Percentiles rank a stretch among this genome's conserved stretches.
Evolutionary conservation across 2,797 vertebrate genomes (phyloP).

Genomic region (Lagorchestes hirsutus): DNA sequence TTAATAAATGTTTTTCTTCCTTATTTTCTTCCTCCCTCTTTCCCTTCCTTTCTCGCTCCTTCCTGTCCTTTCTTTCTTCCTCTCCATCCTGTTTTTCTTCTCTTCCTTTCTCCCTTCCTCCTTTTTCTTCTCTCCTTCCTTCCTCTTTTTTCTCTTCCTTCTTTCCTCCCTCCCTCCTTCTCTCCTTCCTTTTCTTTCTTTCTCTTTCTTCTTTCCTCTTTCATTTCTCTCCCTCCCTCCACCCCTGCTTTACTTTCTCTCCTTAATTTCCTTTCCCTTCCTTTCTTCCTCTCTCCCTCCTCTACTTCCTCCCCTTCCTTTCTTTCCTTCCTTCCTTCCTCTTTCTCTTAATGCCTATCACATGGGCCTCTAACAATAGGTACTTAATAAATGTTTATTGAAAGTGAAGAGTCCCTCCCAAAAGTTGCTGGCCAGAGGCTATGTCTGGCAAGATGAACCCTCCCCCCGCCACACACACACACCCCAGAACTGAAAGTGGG

Average conservation of each 20-base stretch:
- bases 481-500: neutral
- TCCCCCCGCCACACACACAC: neutral
- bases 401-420: neutral
- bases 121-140: rapidly evolving
- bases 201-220: rapidly evolving
- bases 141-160: too few species aligned
- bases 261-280: too few species aligned
- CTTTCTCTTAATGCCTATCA: neutral
- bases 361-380: neutral
- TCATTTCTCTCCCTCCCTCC: neutral
- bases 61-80: too few species aligned
- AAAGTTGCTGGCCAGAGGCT: neutral
- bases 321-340: neutral
- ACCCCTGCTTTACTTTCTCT: too few species aligned
- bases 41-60: too few species aligned
- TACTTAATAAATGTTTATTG: neutral
- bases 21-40: too few species aligned
- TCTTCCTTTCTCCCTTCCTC: rapidly evolving
- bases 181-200: too few species aligned
- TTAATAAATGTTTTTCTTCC: neutral
- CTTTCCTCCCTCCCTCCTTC: neutral
- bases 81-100: too few species aligned
- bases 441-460: neutral
- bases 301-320: neutral
- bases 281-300: too few species aligned